phyloP scores from a whole-genome alignment of 1,140 invertebrate species.

The Bombus haemorrhoidalis region DNA sequence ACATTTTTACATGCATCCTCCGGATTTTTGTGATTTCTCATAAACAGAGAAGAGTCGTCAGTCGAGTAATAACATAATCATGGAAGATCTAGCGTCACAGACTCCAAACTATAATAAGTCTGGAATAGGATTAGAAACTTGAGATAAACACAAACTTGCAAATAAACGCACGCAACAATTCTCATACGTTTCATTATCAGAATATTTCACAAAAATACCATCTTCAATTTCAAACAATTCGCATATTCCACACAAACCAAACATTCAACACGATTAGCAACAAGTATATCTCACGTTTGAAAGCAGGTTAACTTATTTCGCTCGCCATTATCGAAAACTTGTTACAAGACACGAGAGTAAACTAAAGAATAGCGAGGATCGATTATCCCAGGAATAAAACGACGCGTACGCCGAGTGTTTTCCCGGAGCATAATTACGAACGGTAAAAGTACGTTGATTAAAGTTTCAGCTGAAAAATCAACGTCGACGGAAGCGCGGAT shows the following conservation, averaged over 20 bases:
- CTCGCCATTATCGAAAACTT: background rate
- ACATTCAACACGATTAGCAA: background rate
- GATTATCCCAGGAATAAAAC: conserved; percentile 36
- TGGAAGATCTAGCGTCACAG: no score
- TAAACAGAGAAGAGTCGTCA: no score
- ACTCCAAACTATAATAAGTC: no score
- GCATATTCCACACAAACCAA: background rate
- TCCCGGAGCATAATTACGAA: conserved; percentile 36
- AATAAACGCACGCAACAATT: background rate
- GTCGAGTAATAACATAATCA: no score
- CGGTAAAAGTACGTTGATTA: conserved; percentile 41
- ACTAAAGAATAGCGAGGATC: background rate
- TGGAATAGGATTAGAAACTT: no score
- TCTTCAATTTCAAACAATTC: background rate
- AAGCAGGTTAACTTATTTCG: background rate
- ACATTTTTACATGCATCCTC: no score
- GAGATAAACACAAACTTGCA: background rate
- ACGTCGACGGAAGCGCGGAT: conserved; percentile 43
- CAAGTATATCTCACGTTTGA: background rate
- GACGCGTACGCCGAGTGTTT: conserved; percentile 27
- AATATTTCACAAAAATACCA: background rate
- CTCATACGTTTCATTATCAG: no score
- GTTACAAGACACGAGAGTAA: background rate
- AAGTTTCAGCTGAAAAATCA: conserved; percentile 53
- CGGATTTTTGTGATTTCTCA: no score